phyloP scores from a whole-genome alignment of 2,113 vertebrate genomes.

The Nerophis ophidion region DNA sequence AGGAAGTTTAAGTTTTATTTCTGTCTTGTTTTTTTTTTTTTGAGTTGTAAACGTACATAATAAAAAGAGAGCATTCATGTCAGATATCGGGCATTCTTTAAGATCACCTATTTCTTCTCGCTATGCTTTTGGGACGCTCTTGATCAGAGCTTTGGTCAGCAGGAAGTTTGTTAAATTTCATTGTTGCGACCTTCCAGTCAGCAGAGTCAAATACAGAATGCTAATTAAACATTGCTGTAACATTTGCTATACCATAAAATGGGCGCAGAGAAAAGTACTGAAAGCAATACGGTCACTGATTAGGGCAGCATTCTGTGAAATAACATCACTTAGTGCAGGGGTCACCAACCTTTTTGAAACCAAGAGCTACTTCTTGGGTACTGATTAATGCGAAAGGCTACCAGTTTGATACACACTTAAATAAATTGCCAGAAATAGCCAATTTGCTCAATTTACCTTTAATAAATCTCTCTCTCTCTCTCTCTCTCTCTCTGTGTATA shows the following conservation, averaged over 20 bases:
- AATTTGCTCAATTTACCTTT: too few relatives aligned
- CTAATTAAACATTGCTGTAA: slow-evolving; percentile 40
- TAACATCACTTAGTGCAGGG: slow-evolving; percentile 21
- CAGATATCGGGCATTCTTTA: not conserved
- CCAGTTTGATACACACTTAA: too few relatives aligned
- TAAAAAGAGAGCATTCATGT: slow-evolving; percentile 27
- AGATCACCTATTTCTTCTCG: not conserved
- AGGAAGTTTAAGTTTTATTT: not conserved
- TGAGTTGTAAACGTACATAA: slow-evolving; percentile 27
- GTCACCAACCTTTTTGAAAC: too few relatives aligned
- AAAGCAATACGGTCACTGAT: slow-evolving; percentile 28
- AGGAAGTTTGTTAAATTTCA: slow-evolving; percentile 17
- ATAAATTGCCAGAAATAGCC: too few relatives aligned
- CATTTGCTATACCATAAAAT: slow-evolving; percentile 34
- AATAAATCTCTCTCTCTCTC: too few relatives aligned
- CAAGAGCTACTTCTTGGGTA: too few relatives aligned
- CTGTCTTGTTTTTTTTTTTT: slow-evolving; percentile 1
- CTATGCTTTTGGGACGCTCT: not conserved
- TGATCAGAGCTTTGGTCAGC: slow-evolving; percentile 17
- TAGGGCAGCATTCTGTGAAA: slow-evolving; percentile 45
- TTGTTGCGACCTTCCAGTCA: slow-evolving; percentile 43
- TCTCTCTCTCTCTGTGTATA: too few relatives aligned
- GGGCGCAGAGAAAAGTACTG: slow-evolving; percentile 19
- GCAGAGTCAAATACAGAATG: slow-evolving; percentile 43
- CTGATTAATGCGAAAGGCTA: too few relatives aligned